Base-by-base conservation (phyloP, 2,797 vertebrate genomes). In the Gymnopithys bicolor region DNA sequence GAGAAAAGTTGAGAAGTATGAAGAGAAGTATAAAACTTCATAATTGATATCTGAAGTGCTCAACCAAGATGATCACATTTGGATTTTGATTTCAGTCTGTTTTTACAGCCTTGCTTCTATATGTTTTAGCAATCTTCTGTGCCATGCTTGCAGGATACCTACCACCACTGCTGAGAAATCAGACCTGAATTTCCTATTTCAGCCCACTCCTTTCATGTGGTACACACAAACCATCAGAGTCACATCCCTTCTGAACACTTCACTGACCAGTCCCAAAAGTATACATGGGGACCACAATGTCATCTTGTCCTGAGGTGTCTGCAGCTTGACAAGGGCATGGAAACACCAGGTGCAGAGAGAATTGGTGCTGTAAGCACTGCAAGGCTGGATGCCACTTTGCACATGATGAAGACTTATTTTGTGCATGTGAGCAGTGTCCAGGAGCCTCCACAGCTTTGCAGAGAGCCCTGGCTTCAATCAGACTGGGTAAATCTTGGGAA, bases 321-420 rank as follows among this genome's bases (percentile, higher is more conserved):
- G 43, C 19, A 5, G 62, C 16, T 46, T 37, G 66, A 58, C 46
- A 84, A 52, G 39, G 11, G 14, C 52, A 37, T 1, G 22, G 35
- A 33, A 83, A 41, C 28, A 59, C 2, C 1, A 91, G 16, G 12
- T 32, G 45, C 68, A 77, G 43, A 63, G 19, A 24, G 43, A 66
- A 33, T 15, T 1, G 0, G 28, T 32, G 37, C 67, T 18, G 23
- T 33, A 71, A 86, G 46, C 23, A n/a, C 49, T n/a, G 23, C 67
- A 68, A 78, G 52, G 70, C 53, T 87, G 46, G 48, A 52, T 13
- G 41, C 17, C 15, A 19, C n/a, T 78, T 45, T 1, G 1, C 32
- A 60, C 21, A 37, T 0, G 2, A 28, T 2, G 17, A n/a, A n/a
- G 28, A 63, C 22, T 8, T 1, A 6, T 41, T 86, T 6, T 67